These are phyloP conservation scores for Platypus cylindrus DNA, from an alignment of 2,888 invertebrate species.

Conservation along the genomic window DNA sequence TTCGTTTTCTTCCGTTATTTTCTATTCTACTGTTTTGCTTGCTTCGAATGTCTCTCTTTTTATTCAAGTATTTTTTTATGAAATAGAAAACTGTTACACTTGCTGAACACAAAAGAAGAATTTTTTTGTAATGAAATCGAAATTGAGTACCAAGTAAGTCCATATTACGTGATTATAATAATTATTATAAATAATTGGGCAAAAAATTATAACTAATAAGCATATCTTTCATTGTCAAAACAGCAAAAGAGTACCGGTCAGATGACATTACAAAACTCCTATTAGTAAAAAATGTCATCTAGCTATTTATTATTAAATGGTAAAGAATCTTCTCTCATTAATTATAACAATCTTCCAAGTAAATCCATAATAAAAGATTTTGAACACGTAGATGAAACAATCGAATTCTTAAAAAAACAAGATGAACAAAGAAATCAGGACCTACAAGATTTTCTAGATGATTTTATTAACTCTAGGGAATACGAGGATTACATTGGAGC, in stretches of 20 bases:
- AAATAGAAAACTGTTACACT: constrained; percentile 9
- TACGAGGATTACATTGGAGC: constrained; percentile 16
- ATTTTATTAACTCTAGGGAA: constrained; percentile 19
- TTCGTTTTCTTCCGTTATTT: constrained; percentile 16
- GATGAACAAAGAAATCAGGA: constrained; percentile 12
- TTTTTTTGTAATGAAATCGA: constrained; percentile 12
- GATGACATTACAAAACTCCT: no score
- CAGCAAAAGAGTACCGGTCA: no score
- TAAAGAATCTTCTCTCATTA: no score
- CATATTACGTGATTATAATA: background rate
- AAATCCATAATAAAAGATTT: constrained; percentile 4
- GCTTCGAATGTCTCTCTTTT: constrained; percentile 7
- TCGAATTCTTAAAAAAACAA: constrained; percentile 7
- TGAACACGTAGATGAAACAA: constrained; percentile 8
- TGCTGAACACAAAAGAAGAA: constrained; percentile 9
- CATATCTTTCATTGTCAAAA: no score
- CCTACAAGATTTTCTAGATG: constrained; percentile 17
- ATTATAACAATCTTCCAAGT: no score
- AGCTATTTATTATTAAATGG: no score
- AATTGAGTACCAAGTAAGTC: constrained; percentile 4
- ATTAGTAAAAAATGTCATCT: no score
- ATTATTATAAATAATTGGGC: background rate
- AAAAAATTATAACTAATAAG: no score
- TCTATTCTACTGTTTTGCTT: constrained; percentile 13
- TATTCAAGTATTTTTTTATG: constrained; percentile 12